A percentile compares a stretch with the other conserved stretches of the same genome.
These are phyloP conservation scores for Ageneiosus marmoratus DNA, from an alignment of 2,113 vertebrate species.

Conservation along the genomic window DNA sequence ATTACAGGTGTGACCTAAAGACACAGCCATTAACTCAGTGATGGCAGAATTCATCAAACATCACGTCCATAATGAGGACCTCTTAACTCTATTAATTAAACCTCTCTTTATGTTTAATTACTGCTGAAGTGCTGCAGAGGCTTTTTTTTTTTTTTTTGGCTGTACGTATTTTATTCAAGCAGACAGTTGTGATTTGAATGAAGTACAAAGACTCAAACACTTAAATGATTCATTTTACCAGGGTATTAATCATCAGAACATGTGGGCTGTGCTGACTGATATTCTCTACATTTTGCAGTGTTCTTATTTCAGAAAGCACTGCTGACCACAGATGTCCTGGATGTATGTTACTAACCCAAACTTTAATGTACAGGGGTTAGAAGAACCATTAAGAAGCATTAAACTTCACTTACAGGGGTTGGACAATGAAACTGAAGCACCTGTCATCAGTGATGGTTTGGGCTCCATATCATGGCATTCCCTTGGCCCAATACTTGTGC, in stretches of 20 bases:
- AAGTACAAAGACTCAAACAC: not conserved
- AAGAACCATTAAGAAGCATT: too few species aligned
- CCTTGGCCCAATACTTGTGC: too few species aligned
- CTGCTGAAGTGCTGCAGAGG: not conserved
- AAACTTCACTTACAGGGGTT: too few species aligned
- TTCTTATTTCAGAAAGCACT: not conserved
- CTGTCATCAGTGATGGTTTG: too few species aligned
- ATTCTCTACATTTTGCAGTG: not conserved
- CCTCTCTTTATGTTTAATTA: conserved; percentile 21
- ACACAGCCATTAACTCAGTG: conserved; percentile 50
- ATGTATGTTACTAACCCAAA: not conserved
- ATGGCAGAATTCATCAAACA: conserved; percentile 59
- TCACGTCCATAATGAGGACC: conserved; percentile 57
- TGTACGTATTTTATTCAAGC: not conserved
- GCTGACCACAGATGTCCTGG: not conserved
- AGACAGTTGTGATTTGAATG: not conserved
- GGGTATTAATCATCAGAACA: not conserved
- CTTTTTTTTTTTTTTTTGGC: too few species aligned
- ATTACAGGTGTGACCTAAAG: conserved; percentile 39
- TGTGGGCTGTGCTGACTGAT: not conserved
- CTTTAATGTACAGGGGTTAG: too few species aligned
- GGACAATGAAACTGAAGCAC: too few species aligned
- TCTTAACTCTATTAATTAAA: conserved; percentile 38
- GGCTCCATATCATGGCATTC: too few species aligned
- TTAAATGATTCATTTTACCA: not conserved